Conservation (phyloP, 2,113 vertebrate species). For the Cervus canadensis region DNA sequence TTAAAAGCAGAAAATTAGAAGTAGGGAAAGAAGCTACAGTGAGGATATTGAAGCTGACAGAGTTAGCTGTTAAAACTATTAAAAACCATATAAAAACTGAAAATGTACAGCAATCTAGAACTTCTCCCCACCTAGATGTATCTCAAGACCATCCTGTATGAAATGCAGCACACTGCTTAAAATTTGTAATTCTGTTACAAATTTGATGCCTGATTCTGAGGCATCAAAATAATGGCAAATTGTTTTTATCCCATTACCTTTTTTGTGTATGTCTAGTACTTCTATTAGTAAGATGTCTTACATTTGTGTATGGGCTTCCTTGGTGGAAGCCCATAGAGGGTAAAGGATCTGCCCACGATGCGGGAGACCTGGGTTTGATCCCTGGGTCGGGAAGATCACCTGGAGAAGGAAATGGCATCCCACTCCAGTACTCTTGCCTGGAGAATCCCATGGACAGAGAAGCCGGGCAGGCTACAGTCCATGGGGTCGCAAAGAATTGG, state of each 20-base stretch:
- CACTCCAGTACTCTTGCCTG: not conserved
- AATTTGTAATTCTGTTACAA: not conserved
- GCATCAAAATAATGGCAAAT: not conserved
- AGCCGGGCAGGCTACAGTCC: not conserved
- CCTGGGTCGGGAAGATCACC: not conserved
- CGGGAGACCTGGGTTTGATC: not conserved
- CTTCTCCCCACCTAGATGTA: not conserved
- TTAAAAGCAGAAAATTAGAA: not conserved
- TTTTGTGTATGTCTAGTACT: not conserved
- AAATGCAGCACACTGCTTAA: not conserved
- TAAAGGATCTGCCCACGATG: not conserved
- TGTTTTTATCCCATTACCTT: not conserved
- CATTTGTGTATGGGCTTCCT: not conserved
- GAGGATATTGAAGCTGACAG: conserved; percentile 4
- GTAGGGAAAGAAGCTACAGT: not conserved
- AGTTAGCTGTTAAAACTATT: not conserved
- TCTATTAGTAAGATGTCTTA: not conserved
- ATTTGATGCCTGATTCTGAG: not conserved
- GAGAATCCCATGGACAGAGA: not conserved
- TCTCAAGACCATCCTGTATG: not conserved
- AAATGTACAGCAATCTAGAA: not conserved
- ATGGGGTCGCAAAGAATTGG: not conserved
- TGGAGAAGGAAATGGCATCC: not conserved
- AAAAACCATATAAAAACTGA: not conserved
- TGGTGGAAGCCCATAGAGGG: not conserved